Conservation (phyloP, 2,888 invertebrate genomes). For the Cantharis lateralis region DNA sequence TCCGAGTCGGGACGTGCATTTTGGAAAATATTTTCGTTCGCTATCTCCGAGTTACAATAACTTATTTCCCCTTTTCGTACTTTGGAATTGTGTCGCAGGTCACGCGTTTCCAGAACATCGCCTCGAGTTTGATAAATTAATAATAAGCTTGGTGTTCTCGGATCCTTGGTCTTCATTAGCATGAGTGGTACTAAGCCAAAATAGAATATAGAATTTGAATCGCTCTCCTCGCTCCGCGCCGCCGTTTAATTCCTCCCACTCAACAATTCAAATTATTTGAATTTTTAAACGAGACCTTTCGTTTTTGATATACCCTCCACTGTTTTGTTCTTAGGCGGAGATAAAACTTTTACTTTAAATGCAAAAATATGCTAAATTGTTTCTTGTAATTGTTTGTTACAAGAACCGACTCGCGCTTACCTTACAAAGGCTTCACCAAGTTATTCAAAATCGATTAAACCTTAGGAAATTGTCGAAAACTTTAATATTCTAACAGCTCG, state of each 20-base stretch:
- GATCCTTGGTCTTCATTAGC: conserved; percentile 28
- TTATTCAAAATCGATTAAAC: neutral
- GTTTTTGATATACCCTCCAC: neutral
- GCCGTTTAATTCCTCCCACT: conserved; percentile 5
- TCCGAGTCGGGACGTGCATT: neutral
- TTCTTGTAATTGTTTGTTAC: conserved; percentile 2
- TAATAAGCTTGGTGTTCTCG: conserved; percentile 29
- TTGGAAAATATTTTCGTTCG: neutral
- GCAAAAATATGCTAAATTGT: neutral
- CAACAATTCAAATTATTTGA: conserved; percentile 21
- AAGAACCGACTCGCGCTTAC: neutral
- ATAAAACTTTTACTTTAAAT: neutral
- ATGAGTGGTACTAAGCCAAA: conserved; percentile 25
- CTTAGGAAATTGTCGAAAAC: neutral
- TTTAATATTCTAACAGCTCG: neutral
- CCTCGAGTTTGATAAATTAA: conserved; percentile 32
- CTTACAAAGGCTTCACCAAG: neutral
- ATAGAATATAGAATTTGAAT: conserved; percentile 28
- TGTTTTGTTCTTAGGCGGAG: neutral
- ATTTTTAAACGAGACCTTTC: conserved; percentile 9
- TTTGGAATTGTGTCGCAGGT: conserved; percentile 26
- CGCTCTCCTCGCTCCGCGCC: neutral
- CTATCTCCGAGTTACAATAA: neutral
- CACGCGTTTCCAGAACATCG: conserved; percentile 30
- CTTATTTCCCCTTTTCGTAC: neutral